Evolutionary conservation across 1,140 invertebrate genomes (phyloP).

Genomic region (Brachionus sp.): DNA sequence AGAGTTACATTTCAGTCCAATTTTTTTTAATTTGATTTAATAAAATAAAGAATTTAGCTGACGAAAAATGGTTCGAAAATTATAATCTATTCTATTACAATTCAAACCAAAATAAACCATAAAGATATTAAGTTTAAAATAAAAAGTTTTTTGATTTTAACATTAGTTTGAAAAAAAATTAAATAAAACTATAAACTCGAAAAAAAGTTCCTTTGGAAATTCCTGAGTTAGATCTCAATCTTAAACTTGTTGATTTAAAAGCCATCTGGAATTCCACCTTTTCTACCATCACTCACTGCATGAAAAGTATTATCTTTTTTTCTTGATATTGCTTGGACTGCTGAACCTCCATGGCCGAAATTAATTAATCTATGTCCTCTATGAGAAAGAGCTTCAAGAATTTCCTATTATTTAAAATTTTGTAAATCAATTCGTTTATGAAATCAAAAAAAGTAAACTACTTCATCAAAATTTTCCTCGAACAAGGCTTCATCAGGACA

Average conservation of each 20-base stretch:
- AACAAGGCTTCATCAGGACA: conserved; percentile 75
- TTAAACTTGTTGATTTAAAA: neutral
- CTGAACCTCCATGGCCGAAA: conserved; percentile 42
- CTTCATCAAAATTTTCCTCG: conserved; percentile 72
- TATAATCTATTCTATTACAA: too few relatives aligned
- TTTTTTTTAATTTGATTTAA: too few relatives aligned
- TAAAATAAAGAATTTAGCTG: too few relatives aligned
- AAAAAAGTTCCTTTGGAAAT: neutral
- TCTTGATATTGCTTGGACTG: conserved; percentile 33
- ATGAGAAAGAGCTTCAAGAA: neutral
- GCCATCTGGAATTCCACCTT: conserved; percentile 41
- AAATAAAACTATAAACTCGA: too few relatives aligned
- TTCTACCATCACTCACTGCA: conserved; percentile 40
- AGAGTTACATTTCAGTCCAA: too few relatives aligned
- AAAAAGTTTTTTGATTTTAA: too few relatives aligned
- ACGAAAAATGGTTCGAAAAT: too few relatives aligned
- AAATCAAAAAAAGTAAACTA: conserved; percentile 50
- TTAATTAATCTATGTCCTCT: neutral
- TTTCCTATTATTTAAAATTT: neutral
- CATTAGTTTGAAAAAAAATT: too few relatives aligned
- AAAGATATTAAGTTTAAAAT: too few relatives aligned
- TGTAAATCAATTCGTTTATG: neutral
- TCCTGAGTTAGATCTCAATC: neutral
- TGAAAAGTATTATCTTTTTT: neutral
- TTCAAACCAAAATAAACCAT: too few relatives aligned